Evolutionary conservation across 2,113 vertebrate genomes (phyloP), one percentile per base, ranked within the genome.

Genomic region (Gadus macrocephalus): DNA sequence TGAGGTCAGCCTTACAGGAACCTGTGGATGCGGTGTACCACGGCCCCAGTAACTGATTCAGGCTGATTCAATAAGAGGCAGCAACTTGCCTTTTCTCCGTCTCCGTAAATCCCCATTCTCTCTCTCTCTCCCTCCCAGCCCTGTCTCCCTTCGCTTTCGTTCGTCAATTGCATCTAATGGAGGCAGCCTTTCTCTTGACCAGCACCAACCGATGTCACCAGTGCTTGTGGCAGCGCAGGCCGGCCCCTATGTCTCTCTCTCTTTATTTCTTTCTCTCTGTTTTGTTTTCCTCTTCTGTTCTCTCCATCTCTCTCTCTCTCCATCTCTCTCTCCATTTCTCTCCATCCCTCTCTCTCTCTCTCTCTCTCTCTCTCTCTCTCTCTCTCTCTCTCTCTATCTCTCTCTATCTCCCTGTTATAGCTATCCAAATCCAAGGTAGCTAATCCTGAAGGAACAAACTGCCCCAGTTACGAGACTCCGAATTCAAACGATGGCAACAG

Each of bases 51-150:
- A 28, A 38, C 15, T 19, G 16, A 64, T 49, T 14, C 16, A 38
- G 63, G 63, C 15, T 62, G 25, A 62, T 62, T 62, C 61, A 62
- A 62, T 62, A n/a, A 62, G 60, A 6, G 19, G 60, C 60, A 62
- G 60, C n/a, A 22, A 5, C 22, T 20, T 62, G 60, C 19, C 3
- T 62, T 1, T 62, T 25, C 60, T 22, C 60, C n/a, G 3, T 62
- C 60, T 59, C 19, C 19, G 12, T 62, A 20, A 5, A 22, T 25
- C 19, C 60, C 22, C 62, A 16, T 17, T 4, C 55, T 56, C 15
- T 17, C 15, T 17, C 55, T 17, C 55, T 2, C 7, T 14, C n/a
- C 42, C 55, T 15, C 5, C n/a, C 15, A 5, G 9, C n/a, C 55
- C 55, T 16, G 1, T n/a, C 15, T 58, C 55, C 5, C 55, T 58